A percentile compares a stretch with the other conserved stretches of the same genome.
Conservation (phyloP, 2,888 invertebrate species). For the Polietes domitor region DNA sequence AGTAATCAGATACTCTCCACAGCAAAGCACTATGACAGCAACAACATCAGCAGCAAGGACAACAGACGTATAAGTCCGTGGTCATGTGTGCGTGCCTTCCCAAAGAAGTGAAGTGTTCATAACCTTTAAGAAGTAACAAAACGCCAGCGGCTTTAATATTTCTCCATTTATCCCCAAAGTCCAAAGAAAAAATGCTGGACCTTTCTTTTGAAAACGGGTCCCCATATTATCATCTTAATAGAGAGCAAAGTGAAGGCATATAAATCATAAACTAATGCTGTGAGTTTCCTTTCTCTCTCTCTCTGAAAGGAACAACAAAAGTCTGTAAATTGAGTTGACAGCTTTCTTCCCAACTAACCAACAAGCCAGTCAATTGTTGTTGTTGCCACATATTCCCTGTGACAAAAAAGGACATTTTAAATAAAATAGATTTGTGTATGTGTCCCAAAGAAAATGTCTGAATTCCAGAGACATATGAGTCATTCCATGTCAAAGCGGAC, state of each 20-base stretch:
- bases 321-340: constrained; percentile 47
- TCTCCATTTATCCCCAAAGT: background rate
- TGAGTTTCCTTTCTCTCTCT: background rate
- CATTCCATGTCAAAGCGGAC: background rate
- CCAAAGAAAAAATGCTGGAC: constrained; percentile 1
- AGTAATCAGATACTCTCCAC: constrained; percentile 49
- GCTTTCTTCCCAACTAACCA: constrained; percentile 10
- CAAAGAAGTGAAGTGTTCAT: constrained; percentile 26
- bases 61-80: constrained; percentile 9
- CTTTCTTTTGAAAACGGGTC: background rate
- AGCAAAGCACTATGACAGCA: constrained; percentile 10
- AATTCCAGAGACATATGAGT: background rate
- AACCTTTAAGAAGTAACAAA: constrained; percentile 12
- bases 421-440: background rate
- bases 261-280: constrained; percentile 31
- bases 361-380: no score
- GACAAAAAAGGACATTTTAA: constrained; percentile 2
- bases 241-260: background rate
- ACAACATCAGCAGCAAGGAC: constrained; percentile 29
- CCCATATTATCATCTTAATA: background rate
- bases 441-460: constrained; percentile 7
- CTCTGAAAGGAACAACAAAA: constrained; percentile 4
- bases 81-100: background rate
- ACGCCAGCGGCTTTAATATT: constrained; percentile 42
- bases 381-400: no score